Conservation (phyloP, 2,888 invertebrate species). For the Baronia brevicornis region DNA sequence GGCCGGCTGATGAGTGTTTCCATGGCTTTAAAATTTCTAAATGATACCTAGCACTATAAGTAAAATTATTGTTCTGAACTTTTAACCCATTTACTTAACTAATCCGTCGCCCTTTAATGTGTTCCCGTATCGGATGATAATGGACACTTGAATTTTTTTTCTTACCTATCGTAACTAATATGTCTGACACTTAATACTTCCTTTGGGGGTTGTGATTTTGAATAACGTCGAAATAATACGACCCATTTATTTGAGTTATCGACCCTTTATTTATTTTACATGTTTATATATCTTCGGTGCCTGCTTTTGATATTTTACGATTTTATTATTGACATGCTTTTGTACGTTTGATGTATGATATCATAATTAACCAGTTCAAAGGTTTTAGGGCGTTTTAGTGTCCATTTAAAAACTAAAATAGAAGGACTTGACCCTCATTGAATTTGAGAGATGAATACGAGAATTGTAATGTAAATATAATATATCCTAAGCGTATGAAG, state of each 20-base stretch:
- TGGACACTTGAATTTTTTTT: conserved; percentile 28
- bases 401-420: conserved; percentile 11
- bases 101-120: no score
- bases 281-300: conserved; percentile 22
- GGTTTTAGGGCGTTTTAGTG: conserved; percentile 17
- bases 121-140: conserved; percentile 23
- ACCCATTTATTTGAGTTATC: conserved; percentile 51
- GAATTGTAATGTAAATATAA: no score
- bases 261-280: conserved; percentile 29
- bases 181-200: conserved; percentile 68
- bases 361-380: conserved; percentile 63
- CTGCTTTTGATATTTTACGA: conserved; percentile 36
- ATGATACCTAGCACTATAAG: no score
- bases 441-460: conserved; percentile 13
- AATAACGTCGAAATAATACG: conserved; percentile 46
- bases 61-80: no score
- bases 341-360: conserved; percentile 57
- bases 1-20: no score
- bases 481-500: no score
- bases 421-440: conserved; percentile 14
- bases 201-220: conserved; percentile 42
- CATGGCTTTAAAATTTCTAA: no score
- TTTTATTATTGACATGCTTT: conserved; percentile 39
- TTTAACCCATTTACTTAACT: no score
- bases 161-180: conserved; percentile 49